phyloP scores from a whole-genome alignment of 2,113 vertebrate species.

The Lichenostomus cassidix region DNA sequence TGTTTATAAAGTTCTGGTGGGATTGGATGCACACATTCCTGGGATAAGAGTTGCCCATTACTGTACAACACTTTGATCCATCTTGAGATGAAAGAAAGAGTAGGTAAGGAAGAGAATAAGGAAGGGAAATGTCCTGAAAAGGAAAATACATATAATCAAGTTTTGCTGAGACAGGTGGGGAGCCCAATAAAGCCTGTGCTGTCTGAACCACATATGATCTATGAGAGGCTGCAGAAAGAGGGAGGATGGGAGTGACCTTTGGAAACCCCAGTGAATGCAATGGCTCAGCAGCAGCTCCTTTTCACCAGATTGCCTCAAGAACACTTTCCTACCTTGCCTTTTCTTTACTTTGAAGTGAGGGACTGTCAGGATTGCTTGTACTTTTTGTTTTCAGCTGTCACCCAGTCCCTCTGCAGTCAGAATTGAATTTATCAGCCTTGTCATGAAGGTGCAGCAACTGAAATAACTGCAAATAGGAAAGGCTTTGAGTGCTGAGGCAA shows the following conservation, averaged over 20 bases:
- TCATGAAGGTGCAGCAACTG: not conserved
- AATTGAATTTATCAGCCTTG: slow-evolving; percentile 31
- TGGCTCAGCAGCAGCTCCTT: not conserved
- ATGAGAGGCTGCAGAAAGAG: not conserved
- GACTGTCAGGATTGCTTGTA: slow-evolving; percentile 23
- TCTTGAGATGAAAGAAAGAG: not conserved
- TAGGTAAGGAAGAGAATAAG: not conserved
- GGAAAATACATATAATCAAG: not conserved
- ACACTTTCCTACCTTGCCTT: not conserved
- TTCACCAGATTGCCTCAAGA: not conserved
- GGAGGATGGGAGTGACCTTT: not conserved
- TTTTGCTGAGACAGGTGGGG: not conserved
- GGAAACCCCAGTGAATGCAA: not conserved
- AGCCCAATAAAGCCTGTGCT: not conserved
- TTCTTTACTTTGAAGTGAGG: slow-evolving; percentile 20
- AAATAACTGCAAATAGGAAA: slow-evolving; percentile 33
- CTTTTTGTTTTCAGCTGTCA: slow-evolving; percentile 53
- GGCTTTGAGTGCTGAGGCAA: not conserved
- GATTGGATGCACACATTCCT: not conserved
- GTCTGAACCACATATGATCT: not conserved
- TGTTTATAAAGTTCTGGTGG: not conserved
- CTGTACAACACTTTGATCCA: not conserved
- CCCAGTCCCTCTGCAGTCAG: not conserved
- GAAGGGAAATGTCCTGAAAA: not conserved
- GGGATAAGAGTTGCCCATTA: not conserved